These are phyloP conservation scores for Dromaius novaehollandiae DNA, from an alignment of 2,113 vertebrate genomes.

Conservation along the genomic window DNA sequence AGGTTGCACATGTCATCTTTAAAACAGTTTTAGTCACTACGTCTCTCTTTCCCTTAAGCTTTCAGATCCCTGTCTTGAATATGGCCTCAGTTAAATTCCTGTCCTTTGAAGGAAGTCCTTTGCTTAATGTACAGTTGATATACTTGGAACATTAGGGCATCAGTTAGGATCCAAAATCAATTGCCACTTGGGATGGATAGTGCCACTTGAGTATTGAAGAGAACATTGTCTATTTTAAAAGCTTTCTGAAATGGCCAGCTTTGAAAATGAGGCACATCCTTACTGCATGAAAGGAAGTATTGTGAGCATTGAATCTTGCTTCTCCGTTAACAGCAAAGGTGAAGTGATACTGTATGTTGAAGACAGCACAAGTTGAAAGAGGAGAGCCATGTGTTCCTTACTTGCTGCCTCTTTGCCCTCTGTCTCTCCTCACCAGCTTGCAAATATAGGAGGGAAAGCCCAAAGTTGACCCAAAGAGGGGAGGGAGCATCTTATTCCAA, in stretches of 20 bases:
- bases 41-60: conserved; percentile 21
- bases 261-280: neutral
- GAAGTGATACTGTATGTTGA: neutral
- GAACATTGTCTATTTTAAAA: conserved; percentile 37
- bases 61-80: conserved; percentile 25
- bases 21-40: neutral
- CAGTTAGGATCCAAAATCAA: conserved; percentile 57
- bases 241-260: neutral
- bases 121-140: neutral
- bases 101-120: conserved; percentile 51
- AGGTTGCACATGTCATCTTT: neutral
- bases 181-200: neutral
- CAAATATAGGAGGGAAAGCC: neutral
- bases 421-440: neutral
- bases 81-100: conserved; percentile 44
- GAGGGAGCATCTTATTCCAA: neutral
- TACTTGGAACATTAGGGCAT: neutral
- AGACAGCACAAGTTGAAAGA: neutral
- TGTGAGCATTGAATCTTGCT: neutral
- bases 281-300: neutral
- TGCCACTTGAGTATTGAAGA: neutral
- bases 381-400: neutral
- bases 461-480: neutral
- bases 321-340: neutral
- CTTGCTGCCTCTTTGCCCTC: neutral